Conservation (phyloP, 2,888 invertebrate species). For the Orthosia gothica region DNA sequence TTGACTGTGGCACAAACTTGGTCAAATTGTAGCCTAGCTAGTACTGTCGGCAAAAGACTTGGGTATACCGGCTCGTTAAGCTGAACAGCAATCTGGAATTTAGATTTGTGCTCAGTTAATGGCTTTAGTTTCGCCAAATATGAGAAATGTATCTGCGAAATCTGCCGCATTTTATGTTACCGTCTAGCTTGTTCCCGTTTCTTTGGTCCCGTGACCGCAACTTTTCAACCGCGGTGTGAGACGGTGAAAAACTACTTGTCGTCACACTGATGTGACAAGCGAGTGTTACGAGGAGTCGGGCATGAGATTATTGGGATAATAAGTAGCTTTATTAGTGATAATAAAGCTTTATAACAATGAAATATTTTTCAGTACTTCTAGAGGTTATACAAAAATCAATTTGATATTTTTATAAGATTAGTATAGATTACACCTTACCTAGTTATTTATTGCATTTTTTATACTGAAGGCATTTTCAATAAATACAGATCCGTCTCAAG, state of each 20-base stretch:
- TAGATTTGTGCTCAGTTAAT: not conserved
- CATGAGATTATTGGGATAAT: too few species aligned
- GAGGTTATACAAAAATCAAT: too few species aligned
- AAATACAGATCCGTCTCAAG: not conserved
- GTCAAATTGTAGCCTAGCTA: not conserved
- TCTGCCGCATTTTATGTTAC: not conserved
- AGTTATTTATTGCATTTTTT: not conserved
- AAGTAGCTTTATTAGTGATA: too few species aligned
- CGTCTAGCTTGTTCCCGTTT: too few species aligned
- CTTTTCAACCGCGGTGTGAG: too few species aligned
- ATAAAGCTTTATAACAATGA: too few species aligned
- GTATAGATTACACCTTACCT: not conserved
- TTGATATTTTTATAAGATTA: too few species aligned
- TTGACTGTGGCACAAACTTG: slow-evolving; percentile 11
- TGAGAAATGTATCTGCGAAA: not conserved
- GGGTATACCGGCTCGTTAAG: not conserved
- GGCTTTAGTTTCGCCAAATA: not conserved
- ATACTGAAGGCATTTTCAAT: not conserved
- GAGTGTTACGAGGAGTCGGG: too few species aligned
- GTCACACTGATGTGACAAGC: too few species aligned
- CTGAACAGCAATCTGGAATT: too few species aligned
- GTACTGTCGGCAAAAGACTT: not conserved
- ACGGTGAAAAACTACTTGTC: too few species aligned
- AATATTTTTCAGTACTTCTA: too few species aligned
- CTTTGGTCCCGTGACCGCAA: not conserved